Conservation (phyloP, 2,888 invertebrate species). For the Pseudococcus viburni region DNA sequence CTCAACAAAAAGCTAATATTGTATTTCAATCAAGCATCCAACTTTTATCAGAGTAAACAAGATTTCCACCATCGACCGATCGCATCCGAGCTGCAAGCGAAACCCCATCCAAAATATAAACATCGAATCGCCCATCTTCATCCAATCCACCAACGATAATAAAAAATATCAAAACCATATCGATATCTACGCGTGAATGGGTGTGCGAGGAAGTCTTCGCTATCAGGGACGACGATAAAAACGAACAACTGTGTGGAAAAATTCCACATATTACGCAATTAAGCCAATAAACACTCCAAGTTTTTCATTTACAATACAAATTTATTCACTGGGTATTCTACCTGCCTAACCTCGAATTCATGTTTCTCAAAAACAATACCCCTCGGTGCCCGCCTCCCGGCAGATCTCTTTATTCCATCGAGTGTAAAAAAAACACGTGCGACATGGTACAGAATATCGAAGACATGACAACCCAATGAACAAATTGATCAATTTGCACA, state of each 20-base stretch:
- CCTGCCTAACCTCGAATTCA: not conserved
- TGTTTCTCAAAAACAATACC: not conserved
- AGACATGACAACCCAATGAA: not conserved
- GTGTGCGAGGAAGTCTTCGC: constrained; percentile 18
- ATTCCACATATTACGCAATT: constrained; percentile 14
- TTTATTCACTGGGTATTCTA: not conserved
- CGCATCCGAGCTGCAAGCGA: not conserved
- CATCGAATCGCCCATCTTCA: not conserved
- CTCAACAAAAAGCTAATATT: constrained; percentile 3
- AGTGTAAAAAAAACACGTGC: not conserved
- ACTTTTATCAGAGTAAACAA: not conserved
- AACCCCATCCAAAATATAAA: not conserved
- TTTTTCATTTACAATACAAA: not conserved
- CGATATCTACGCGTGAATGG: constrained; percentile 22
- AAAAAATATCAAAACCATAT: not conserved
- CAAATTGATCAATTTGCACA: not conserved
- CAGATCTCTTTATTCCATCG: not conserved
- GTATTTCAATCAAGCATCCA: not conserved
- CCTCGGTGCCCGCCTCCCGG: not conserved
- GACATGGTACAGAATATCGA: not conserved
- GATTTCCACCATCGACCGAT: not conserved
- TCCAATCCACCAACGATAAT: not conserved
- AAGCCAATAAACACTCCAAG: not conserved
- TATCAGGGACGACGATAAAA: not conserved
- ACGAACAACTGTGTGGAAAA: not conserved